Evolutionary conservation across 2,113 vertebrate species (phyloP), one percentile per base, ranked within the genome.

Genomic region (Etia nguti): DNA sequence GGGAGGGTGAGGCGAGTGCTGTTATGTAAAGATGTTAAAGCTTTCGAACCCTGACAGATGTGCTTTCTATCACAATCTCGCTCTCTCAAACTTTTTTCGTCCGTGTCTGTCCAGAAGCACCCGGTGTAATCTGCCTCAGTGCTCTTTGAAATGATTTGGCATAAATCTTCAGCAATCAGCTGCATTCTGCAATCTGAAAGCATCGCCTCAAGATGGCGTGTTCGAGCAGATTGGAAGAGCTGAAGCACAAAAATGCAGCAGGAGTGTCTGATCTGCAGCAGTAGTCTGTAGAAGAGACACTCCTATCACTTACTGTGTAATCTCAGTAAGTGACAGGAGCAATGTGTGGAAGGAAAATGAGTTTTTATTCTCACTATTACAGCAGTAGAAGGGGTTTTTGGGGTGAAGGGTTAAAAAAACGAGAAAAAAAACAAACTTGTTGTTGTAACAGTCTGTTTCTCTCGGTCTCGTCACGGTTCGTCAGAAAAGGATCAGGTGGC

Each of bases 21-120:
- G 41, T 95, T 94, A 90, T 86, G 88, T 89, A 93, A 94, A 90
- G 75, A 82, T 13, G 24, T 86, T 85, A 90, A 93, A 89, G 91
- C 80, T 57, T 85, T 88, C 82, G 68, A 86, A 91, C 52, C 79
- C 57, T 24, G 79, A 84, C 93, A 89, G 92, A 91, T 92, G 93
- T 87, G 87, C 57, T 62, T 59, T 77, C 73, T 29, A 56, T 84
- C 54, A 18, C 75, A 2, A 0, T 10, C 15, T 11, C 29, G 5
- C 60, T 10, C 24, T 38, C 8, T 46, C 43, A 75, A 29, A 24
- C 43, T 18, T 13, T 18, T 24, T 48, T 29, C 1, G 4, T 43
- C 36, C 73, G 6, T 41, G 11, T 79, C 43, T 55, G 34, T 36
- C 59, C 70, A 16, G 41, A 43, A 31, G 18, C 46, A 43, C 38